phyloP scores from a whole-genome alignment of 2,888 invertebrate genomes.

The Sarcophaga subvicina region DNA sequence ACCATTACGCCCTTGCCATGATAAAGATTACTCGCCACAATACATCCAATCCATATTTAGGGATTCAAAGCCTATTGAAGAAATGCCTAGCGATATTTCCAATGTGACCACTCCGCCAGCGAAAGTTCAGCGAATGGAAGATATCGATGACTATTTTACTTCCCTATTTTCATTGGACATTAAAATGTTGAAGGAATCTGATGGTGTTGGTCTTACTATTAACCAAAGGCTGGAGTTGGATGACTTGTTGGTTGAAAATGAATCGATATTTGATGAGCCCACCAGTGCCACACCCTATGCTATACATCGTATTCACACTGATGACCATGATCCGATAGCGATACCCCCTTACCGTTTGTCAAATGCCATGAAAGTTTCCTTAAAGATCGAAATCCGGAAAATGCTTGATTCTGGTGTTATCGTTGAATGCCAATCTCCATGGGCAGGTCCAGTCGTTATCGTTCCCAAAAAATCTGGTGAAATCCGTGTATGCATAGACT shows the following conservation, averaged over 20 bases:
- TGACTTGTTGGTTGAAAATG: conserved; percentile 13
- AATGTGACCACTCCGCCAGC: no score
- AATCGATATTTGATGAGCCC: background rate
- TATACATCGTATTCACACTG: conserved; percentile 54
- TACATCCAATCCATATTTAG: no score
- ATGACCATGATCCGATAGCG: conserved; percentile 37
- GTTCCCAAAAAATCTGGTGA: conserved; percentile 66
- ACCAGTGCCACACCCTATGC: conserved; percentile 35
- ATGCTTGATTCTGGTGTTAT: no score
- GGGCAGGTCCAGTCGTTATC: conserved; percentile 74
- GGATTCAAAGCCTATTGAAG: no score
- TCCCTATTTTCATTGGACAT: conserved; percentile 39
- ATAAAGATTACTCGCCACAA: no score
- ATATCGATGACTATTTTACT: background rate
- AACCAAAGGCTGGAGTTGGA: conserved; percentile 40
- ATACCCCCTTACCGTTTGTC: background rate
- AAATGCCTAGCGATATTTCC: no score
- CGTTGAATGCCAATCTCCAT: background rate
- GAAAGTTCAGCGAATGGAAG: no score
- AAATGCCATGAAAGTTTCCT: no score
- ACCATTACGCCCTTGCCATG: no score
- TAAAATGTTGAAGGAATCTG: conserved; percentile 2
- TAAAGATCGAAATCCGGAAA: no score
- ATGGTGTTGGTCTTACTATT: conserved; percentile 7
- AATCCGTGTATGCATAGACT: conserved; percentile 52